Evolutionary conservation across 2,888 invertebrate genomes (phyloP).

Genomic region (Microctonus hyperodae): DNA sequence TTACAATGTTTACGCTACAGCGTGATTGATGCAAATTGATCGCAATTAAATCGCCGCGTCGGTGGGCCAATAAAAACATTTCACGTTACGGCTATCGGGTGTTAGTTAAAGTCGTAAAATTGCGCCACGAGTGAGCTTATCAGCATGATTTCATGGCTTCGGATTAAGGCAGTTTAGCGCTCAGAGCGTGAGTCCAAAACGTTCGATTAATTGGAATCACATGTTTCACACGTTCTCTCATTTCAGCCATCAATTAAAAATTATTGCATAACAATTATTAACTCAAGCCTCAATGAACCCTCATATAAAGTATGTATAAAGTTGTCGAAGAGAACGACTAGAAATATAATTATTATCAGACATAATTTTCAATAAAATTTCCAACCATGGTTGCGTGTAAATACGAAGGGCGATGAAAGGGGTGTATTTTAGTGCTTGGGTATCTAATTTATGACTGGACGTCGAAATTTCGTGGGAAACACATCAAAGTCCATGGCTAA

Average conservation of each 20-base stretch:
- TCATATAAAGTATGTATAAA: not conserved
- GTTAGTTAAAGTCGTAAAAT: conserved; percentile 24
- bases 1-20: conserved; percentile 32
- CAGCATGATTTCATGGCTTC: conserved; percentile 18
- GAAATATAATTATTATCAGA: conserved; percentile 16
- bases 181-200: conserved; percentile 17
- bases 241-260: conserved; percentile 4
- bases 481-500: conserved; percentile 60
- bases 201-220: conserved; percentile 18
- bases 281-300: not conserved
- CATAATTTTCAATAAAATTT: conserved; percentile 14
- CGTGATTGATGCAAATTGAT: conserved; percentile 40
- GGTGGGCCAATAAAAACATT: conserved; percentile 12
- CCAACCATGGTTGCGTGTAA: not conserved
- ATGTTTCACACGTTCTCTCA: conserved; percentile 1
- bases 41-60: conserved; percentile 33
- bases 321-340: not conserved
- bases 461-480: conserved; percentile 58
- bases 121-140: conserved; percentile 1
- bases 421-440: conserved; percentile 36
- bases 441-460: conserved; percentile 59
- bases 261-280: not conserved
- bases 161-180: conserved; percentile 23
- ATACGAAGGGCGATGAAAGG: conserved; percentile 19
- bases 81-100: not conserved